phyloP scores from a whole-genome alignment of 2,888 invertebrate species.

The Ptilodon capucinus region DNA sequence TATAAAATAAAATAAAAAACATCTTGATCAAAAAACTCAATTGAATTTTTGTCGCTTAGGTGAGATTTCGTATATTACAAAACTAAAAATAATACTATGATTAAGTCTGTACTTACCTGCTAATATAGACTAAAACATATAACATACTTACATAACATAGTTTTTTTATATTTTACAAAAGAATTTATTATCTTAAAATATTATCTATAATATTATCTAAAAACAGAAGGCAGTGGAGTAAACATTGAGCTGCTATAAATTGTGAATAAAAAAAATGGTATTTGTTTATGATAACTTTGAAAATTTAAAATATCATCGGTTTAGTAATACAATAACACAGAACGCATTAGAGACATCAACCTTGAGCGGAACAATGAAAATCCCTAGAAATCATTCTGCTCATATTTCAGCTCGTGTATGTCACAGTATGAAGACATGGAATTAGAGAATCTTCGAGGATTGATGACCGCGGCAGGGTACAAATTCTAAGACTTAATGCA shows the following conservation, averaged over 20 bases:
- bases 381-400: too few relatives aligned
- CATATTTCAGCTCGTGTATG: too few relatives aligned
- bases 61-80: slow-evolving; percentile 55
- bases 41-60: slow-evolving; percentile 52
- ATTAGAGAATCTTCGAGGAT: too few relatives aligned
- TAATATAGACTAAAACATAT: too few relatives aligned
- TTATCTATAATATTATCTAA: slow-evolving; percentile 51
- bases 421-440: too few relatives aligned
- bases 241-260: background rate
- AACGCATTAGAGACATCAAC: too few relatives aligned
- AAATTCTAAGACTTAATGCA: too few relatives aligned
- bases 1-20: slow-evolving; percentile 30
- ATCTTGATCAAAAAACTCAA: slow-evolving; percentile 46
- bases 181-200: slow-evolving; percentile 66
- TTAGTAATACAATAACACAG: background rate
- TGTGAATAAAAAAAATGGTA: background rate
- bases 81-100: slow-evolving; percentile 45
- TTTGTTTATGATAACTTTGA: slow-evolving; percentile 51
- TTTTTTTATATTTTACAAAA: slow-evolving; percentile 67
- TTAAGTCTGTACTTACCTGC: too few relatives aligned
- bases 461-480: too few relatives aligned
- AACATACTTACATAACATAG: slow-evolving; percentile 21
- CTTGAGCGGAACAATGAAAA: too few relatives aligned
- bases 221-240: slow-evolving; percentile 64
- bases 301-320: slow-evolving; percentile 16